phyloP scores from a whole-genome alignment of 2,888 invertebrate species.

The Phragmatobia fuliginosa region DNA sequence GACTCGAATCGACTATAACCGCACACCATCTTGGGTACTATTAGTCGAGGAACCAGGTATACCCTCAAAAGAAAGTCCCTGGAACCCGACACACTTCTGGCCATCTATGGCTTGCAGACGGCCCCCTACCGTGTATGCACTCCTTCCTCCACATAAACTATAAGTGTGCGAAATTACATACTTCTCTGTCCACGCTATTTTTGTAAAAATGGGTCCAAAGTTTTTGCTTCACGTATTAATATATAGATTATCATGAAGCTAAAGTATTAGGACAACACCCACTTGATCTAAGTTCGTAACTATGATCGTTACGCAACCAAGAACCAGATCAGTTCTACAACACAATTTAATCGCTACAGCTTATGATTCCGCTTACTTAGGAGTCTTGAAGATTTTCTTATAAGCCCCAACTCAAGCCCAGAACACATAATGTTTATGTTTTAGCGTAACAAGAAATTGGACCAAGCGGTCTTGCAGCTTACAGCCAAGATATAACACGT shows the following conservation, averaged over 20 bases:
- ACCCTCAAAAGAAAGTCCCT: no score
- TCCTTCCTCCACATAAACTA: no score
- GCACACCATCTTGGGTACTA: no score
- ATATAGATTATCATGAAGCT: background rate
- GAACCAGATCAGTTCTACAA: background rate
- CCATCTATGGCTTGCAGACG: no score
- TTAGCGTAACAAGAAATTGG: conserved; percentile 49
- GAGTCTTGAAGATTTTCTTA: conserved; percentile 29
- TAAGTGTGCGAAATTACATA: no score
- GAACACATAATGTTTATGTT: conserved; percentile 50
- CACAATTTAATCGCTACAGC: background rate
- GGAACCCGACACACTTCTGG: no score
- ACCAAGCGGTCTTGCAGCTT: conserved; percentile 37
- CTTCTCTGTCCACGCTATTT: no score
- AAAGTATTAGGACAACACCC: background rate
- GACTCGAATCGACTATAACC: no score
- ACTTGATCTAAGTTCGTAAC: background rate
- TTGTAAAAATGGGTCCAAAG: no score
- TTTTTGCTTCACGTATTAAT: no score
- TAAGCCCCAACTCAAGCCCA: conserved; percentile 51
- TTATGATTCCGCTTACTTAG: conserved; percentile 23
- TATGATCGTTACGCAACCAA: background rate
- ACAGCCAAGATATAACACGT: conserved; percentile 49
- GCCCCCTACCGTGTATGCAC: no score
- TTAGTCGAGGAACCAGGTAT: no score